Conservation (phyloP, 2,113 vertebrate species). For the Rhinopomastus cyanomelas region DNA sequence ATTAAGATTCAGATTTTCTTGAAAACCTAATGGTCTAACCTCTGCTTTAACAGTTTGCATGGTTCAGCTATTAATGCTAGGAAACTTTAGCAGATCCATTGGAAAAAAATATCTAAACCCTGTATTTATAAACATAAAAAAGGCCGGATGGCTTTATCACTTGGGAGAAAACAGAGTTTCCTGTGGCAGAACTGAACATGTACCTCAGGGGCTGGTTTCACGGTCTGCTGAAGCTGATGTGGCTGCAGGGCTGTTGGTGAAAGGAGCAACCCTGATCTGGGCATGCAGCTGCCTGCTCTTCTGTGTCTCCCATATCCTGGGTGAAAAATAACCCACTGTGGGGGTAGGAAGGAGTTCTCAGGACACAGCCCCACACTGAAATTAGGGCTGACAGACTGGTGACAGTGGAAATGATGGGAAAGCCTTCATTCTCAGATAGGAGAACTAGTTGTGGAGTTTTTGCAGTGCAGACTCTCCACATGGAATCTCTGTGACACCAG, state of each 20-base stretch:
- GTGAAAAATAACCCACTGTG: not conserved
- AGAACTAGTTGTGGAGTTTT: not conserved
- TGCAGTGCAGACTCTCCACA: not conserved
- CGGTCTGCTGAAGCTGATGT: not conserved
- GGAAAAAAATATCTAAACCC: not conserved
- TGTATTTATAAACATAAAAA: not conserved
- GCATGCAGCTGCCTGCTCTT: not conserved
- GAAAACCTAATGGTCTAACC: not conserved
- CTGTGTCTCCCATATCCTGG: not conserved
- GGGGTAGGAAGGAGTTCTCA: not conserved
- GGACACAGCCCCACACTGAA: not conserved
- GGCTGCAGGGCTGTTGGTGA: not conserved
- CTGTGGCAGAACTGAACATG: not conserved
- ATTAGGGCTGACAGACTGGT: not conserved
- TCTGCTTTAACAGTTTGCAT: not conserved
- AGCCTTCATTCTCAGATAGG: not conserved
- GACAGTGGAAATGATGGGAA: not conserved
- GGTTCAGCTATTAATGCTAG: not conserved
- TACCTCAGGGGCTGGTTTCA: constrained; percentile 2
- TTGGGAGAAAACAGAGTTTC: not conserved
- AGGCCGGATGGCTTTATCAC: not conserved
- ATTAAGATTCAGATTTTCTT: not conserved
- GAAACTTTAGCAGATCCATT: not conserved
- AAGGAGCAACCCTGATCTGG: not conserved
- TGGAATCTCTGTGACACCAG: not conserved